phyloP scores from a whole-genome alignment of 1,140 invertebrate genomes.

The Aleiodes sp. region DNA sequence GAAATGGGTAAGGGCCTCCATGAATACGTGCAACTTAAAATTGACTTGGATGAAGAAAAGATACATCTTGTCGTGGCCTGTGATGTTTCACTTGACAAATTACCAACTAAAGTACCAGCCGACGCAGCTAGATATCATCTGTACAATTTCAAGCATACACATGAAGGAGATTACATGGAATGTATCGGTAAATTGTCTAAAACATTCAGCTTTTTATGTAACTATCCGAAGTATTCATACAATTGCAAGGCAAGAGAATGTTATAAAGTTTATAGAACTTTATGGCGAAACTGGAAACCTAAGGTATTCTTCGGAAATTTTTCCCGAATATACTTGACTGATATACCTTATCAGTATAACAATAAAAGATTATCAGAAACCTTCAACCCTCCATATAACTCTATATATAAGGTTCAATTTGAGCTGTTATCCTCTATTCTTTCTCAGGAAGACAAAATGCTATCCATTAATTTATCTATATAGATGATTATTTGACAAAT shows the following conservation, averaged over 20 bases:
- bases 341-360: too few relatives aligned
- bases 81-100: constrained; percentile 69
- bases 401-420: too few relatives aligned
- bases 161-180: constrained; percentile 90
- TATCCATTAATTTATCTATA: background rate
- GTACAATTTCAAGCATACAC: constrained; percentile 89
- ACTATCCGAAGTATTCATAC: background rate
- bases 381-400: too few relatives aligned
- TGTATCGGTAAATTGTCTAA: constrained; percentile 83
- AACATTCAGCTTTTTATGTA: constrained; percentile 24
- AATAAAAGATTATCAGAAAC: too few relatives aligned
- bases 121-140: constrained; percentile 92
- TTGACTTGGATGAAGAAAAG: constrained; percentile 80
- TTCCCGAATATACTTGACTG: too few relatives aligned
- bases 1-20: constrained; percentile 73
- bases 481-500: constrained; percentile 17
- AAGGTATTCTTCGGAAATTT: too few relatives aligned
- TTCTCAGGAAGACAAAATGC: background rate
- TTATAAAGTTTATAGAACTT: too few relatives aligned
- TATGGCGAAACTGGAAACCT: too few relatives aligned
- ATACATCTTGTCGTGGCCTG: constrained; percentile 77
- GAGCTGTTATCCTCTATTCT: too few relatives aligned
- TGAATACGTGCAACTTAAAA: constrained; percentile 82
- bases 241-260: too few relatives aligned
- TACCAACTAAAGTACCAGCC: constrained; percentile 81